These are phyloP conservation scores for Nesoenas mayeri DNA, from an alignment of 2,113 vertebrate species.

Conservation along the genomic window DNA sequence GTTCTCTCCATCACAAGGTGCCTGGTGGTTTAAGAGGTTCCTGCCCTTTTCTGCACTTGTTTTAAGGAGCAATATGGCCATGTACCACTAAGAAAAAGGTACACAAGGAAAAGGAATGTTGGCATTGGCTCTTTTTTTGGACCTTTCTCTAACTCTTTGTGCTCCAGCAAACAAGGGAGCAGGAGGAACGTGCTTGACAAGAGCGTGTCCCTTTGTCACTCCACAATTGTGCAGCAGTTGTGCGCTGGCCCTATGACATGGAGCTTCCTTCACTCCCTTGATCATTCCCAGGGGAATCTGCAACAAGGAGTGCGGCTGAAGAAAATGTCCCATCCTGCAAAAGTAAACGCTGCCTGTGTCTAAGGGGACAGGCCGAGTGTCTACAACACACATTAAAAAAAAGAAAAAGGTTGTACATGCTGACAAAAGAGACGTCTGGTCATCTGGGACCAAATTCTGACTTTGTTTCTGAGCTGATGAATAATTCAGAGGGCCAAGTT, in stretches of 20 bases:
- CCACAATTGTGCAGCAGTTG: not conserved
- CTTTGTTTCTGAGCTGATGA: not conserved
- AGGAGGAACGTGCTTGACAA: rapidly evolving
- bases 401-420: not conserved
- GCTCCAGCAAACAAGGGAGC: not conserved
- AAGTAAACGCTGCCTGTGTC: not conserved
- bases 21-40: not conserved
- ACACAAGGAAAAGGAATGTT: not conserved
- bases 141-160: not conserved
- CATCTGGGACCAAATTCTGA: not conserved
- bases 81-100: not conserved
- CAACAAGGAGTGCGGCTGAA: not conserved
- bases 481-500: not conserved
- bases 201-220: rapidly evolving
- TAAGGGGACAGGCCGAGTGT: not conserved
- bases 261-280: not conserved
- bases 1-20: not conserved
- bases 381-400: not conserved
- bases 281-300: not conserved
- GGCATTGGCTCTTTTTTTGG: not conserved
- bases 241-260: rapidly evolving
- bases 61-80: not conserved
- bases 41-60: not conserved
- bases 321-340: not conserved
- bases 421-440: not conserved